Conservation (phyloP, 2,113 vertebrate species). For the Chionodraco myersi region DNA sequence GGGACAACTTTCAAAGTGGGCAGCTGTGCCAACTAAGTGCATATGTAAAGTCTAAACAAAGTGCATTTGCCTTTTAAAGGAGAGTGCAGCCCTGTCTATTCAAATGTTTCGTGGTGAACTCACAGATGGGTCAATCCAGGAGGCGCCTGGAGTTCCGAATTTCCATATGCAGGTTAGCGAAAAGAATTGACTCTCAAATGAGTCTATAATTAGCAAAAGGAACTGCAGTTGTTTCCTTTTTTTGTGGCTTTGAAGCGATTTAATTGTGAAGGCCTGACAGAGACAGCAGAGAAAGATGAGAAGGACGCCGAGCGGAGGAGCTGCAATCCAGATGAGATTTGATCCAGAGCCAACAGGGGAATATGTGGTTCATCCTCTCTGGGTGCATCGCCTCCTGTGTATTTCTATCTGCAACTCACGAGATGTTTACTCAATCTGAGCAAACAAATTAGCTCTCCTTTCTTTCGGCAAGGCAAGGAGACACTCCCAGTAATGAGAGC, state of each 20-base stretch:
- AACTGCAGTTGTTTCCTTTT: conserved; percentile 40
- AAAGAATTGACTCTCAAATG: conserved; percentile 38
- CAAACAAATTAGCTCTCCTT: conserved; percentile 68
- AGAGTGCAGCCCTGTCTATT: conserved; percentile 41
- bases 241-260: conserved; percentile 48
- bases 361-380: conserved; percentile 65
- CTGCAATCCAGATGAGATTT: conserved; percentile 68
- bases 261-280: conserved; percentile 39
- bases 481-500: conserved; percentile 61
- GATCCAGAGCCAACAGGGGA: conserved; percentile 63
- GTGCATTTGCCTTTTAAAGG: conserved; percentile 69
- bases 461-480: conserved; percentile 24
- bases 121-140: conserved; percentile 27
- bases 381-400: conserved; percentile 58
- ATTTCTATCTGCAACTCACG: conserved; percentile 62
- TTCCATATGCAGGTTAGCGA: conserved; percentile 44
- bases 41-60: conserved; percentile 55
- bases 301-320: conserved; percentile 34
- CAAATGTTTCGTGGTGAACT: conserved; percentile 52
- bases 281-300: conserved; percentile 55
- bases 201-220: conserved; percentile 62
- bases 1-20: conserved; percentile 34
- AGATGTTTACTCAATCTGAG: conserved; percentile 72
- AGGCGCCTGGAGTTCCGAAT: conserved; percentile 22
- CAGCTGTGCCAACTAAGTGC: conserved; percentile 43